A percentile compares a stretch with the other conserved stretches of the same genome.
phyloP scores from a whole-genome alignment of 2,797 vertebrate genomes.

The Falco novaeseelandiae region DNA sequence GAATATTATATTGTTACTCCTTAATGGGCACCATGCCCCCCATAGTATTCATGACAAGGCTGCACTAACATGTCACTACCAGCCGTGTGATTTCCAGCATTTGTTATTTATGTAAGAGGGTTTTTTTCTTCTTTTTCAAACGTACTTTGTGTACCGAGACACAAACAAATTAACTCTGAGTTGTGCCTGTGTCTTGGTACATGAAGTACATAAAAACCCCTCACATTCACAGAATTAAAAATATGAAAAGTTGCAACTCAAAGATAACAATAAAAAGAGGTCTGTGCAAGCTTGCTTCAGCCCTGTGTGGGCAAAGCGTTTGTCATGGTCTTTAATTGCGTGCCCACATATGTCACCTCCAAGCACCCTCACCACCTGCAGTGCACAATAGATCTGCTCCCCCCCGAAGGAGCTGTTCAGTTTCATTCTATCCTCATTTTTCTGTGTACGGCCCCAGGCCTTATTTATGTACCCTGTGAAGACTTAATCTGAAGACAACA shows the following conservation, averaged over 20 bases:
- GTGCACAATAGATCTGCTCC: neutral
- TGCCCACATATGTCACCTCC: neutral
- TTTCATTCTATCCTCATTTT: conserved; percentile 42
- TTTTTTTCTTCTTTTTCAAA: neutral
- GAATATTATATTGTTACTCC: neutral
- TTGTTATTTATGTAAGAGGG: neutral
- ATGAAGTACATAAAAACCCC: neutral
- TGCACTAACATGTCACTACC: neutral
- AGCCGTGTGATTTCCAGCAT: neutral
- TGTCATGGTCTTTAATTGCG: neutral
- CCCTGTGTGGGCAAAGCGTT: neutral
- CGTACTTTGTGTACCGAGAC: neutral
- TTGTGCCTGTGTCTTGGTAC: neutral
- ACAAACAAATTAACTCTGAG: neutral
- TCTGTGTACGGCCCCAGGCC: neutral
- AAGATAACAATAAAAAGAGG: neutral
- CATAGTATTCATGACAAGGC: neutral
- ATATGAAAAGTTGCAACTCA: neutral
- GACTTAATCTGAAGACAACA: conserved; percentile 27
- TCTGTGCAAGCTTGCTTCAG: neutral
- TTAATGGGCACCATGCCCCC: neutral
- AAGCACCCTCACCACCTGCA: neutral
- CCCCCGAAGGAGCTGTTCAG: neutral
- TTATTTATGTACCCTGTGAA: conserved; percentile 21
- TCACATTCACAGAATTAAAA: neutral